Evolutionary conservation across 2,113 vertebrate species (phyloP), one percentile per base, ranked within the genome.

Genomic region (Odontophorus gujanensis): DNA sequence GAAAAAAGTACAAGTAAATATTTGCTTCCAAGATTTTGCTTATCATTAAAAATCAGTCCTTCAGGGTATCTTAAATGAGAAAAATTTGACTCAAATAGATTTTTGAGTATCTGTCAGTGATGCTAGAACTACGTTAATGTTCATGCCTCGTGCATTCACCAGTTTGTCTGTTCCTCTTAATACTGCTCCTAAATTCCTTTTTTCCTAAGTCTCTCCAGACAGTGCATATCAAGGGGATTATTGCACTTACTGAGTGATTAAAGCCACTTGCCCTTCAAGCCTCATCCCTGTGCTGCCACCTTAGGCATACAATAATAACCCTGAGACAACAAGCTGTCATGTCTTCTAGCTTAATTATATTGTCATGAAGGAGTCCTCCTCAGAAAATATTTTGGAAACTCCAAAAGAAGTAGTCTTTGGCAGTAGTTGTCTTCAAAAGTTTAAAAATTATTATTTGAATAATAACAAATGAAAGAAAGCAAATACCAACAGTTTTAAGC

Each of bases 341-440:
- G 59, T 95, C 84, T 96, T 74, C 80, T 96, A 95, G 90, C 91
- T 91, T 96, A 96, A 96, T 96, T 95, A 96, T 72, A 92, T 91
- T 96, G 90, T 94, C 94, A 95, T 2, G 19, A 87, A 76, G 79
- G 84, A 95, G 40, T 62, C 77, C 81, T 88, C 69, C 75, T 79
- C 81, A 88, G 73, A 86, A 95, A 85, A 42, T 58, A 53, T 92
- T 81, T 57, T 28, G 85, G 83, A 89, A 94, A 96, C 83, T 94
- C 81, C 89, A 75, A 55, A 95, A 94, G 68, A 93, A 94, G 79
- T 28, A 89, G 43, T 75, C 25, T 81, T 9, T 4, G 45, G 55
- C 20, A 38, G 71, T 57, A 81, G 42, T 72, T 94, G 89, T 73
- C 85, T 88, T 92, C 76, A 87, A 78, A 83, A 73, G 21, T 42